A percentile compares a stretch with the other conserved stretches of the same genome.
Conservation (phyloP, 1,140 invertebrate genomes). For the Drosophila obscura region DNA sequence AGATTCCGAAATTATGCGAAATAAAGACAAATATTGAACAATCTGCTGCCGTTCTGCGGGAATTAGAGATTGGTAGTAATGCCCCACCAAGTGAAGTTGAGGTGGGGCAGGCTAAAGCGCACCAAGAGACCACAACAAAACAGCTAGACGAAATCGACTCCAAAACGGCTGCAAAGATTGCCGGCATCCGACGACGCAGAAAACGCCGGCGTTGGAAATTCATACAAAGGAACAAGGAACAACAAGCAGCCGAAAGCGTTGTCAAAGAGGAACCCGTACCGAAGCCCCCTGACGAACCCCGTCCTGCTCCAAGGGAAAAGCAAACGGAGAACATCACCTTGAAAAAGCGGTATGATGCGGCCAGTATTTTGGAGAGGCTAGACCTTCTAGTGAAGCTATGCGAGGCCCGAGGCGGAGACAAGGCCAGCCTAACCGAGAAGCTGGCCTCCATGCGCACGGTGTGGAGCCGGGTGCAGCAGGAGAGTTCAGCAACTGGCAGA, state of each 20-base stretch:
- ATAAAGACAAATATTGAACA: conserved; percentile 48
- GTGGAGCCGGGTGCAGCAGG: conserved; percentile 52
- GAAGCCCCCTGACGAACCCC: neutral
- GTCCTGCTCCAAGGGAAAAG: neutral
- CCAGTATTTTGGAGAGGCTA: conserved; percentile 54
- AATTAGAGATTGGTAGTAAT: conserved; percentile 14
- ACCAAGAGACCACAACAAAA: conserved; percentile 28
- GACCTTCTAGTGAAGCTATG: conserved; percentile 63
- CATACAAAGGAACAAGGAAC: conserved; percentile 20
- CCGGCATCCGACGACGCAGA: conserved; percentile 25
- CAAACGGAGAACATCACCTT: conserved; percentile 39
- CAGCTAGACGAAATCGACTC: conserved; percentile 32
- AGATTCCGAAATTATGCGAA: conserved; percentile 35
- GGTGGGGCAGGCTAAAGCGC: neutral
- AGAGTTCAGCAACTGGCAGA: conserved; percentile 7
- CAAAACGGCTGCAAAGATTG: conserved; percentile 10
- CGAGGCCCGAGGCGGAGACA: conserved; percentile 46
- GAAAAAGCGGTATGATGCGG: conserved; percentile 49
- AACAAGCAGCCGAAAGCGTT: neutral
- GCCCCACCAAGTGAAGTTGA: neutral
- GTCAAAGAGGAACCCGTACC: neutral
- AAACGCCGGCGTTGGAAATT: conserved; percentile 29
- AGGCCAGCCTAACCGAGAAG: conserved; percentile 21
- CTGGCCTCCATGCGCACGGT: conserved; percentile 45
- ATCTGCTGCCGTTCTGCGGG: conserved; percentile 38